Percentiles rank a stretch among this genome's conserved stretches.
Evolutionary conservation across 2,113 vertebrate genomes (phyloP).

Genomic region (Paramormyrops kingsleyae): DNA sequence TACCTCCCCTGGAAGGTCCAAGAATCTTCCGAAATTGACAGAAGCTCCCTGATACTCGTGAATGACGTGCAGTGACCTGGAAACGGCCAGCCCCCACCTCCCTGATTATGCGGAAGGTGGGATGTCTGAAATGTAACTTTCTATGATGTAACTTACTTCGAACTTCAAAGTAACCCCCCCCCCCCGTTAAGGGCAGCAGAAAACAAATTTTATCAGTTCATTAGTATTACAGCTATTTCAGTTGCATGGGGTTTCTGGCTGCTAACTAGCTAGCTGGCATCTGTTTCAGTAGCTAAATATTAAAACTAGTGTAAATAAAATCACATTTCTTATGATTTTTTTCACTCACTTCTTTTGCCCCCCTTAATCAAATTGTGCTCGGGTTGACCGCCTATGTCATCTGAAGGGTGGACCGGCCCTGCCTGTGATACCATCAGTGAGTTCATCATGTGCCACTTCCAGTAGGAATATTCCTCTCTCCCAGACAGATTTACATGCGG

Average conservation of each 20-base stretch:
- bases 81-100: not conserved
- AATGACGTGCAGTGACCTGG: not conserved
- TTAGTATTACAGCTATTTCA: not conserved
- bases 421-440: not conserved
- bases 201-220: not conserved
- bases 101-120: not conserved
- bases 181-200: not conserved
- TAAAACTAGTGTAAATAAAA: not conserved
- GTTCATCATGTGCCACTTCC: not conserved
- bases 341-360: not conserved
- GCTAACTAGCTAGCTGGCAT: not conserved
- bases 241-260: not conserved
- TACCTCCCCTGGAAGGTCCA: not conserved
- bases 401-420: not conserved
- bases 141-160: not conserved
- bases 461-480: not conserved
- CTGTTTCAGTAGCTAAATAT: not conserved
- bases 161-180: not conserved
- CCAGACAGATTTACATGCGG: not conserved
- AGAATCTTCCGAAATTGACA: not conserved
- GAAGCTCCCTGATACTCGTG: not conserved
- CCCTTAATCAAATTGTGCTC: not conserved
- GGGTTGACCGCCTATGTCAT: not conserved
- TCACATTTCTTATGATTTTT: not conserved
- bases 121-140: not conserved